Conservation (phyloP, 2,113 vertebrate genomes). For the Chamaea fasciata region DNA sequence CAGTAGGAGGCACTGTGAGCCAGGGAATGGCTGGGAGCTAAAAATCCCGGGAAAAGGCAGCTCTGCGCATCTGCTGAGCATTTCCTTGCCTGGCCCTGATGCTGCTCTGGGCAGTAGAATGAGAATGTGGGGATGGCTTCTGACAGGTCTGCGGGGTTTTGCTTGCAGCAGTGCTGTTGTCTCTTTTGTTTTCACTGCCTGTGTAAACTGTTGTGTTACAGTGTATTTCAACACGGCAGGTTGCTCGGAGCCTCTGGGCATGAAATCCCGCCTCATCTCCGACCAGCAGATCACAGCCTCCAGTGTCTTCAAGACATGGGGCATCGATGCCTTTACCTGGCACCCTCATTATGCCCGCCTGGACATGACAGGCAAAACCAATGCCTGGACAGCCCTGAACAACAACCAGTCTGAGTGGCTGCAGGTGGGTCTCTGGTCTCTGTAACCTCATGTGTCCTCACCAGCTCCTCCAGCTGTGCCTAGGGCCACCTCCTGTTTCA, state of each 20-base stretch:
- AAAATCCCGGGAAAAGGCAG: not conserved
- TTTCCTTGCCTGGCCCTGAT: not conserved
- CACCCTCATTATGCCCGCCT: slow-evolving; percentile 85
- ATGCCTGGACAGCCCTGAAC: slow-evolving; percentile 87
- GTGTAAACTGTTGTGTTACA: slow-evolving; percentile 71
- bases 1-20: slow-evolving; percentile 52
- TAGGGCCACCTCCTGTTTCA: not conserved
- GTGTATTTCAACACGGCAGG: slow-evolving; percentile 85
- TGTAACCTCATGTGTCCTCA: not conserved
- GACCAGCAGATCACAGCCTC: slow-evolving; percentile 88
- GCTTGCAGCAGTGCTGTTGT: not conserved
- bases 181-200: slow-evolving; percentile 44
- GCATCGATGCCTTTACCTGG: slow-evolving; percentile 88
- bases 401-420: slow-evolving; percentile 85
- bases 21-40: not conserved
- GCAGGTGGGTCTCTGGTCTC: slow-evolving; percentile 74
- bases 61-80: not conserved
- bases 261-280: slow-evolving; percentile 84
- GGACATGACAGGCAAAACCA: slow-evolving; percentile 91
- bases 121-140: not conserved
- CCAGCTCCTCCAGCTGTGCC: not conserved
- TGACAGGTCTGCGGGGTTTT: not conserved
- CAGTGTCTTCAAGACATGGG: slow-evolving; percentile 88
- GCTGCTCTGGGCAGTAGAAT: not conserved
- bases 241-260: slow-evolving; percentile 88